Conservation (phyloP, 1,140 invertebrate species). For the Megalopta genalis region DNA sequence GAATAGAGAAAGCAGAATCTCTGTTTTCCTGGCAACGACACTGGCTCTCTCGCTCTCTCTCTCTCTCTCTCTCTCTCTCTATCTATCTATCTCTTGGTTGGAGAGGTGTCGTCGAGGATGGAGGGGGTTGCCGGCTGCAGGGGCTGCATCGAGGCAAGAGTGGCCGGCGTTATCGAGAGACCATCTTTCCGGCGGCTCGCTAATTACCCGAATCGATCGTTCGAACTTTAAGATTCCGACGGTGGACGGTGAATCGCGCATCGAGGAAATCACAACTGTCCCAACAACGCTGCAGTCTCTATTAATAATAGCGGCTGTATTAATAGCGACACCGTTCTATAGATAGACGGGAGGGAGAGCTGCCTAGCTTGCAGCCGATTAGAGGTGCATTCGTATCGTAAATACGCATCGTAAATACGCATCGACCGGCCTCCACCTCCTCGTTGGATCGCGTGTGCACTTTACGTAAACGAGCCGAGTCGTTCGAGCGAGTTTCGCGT, state of each 20-base stretch:
- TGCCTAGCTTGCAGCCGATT: slow-evolving; percentile 6
- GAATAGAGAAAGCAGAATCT: not conserved
- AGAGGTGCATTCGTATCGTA: slow-evolving; percentile 17
- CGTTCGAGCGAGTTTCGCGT: no score
- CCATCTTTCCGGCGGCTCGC: no score
- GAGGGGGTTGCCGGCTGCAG: no score
- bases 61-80: no score
- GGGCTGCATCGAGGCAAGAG: no score
- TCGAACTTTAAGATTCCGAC: not conserved
- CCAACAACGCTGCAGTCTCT: slow-evolving; percentile 22
- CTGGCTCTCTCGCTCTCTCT: no score
- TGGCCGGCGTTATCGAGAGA: no score
- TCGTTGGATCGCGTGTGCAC: slow-evolving; percentile 5
- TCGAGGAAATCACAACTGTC: slow-evolving; percentile 17
- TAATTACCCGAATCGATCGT: no score
- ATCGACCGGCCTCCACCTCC: slow-evolving; percentile 1
- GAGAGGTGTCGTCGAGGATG: no score
- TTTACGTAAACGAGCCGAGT: no score
- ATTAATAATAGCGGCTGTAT: slow-evolving; percentile 39
- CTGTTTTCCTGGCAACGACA: no score
- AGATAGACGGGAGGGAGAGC: slow-evolving; percentile 16
- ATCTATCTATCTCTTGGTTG: no score
- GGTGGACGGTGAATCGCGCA: not conserved
- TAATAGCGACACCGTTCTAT: slow-evolving; percentile 28
- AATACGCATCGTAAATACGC: slow-evolving; percentile 26